Conservation (phyloP, 2,113 vertebrate genomes). For the Anseranas semipalmata region DNA sequence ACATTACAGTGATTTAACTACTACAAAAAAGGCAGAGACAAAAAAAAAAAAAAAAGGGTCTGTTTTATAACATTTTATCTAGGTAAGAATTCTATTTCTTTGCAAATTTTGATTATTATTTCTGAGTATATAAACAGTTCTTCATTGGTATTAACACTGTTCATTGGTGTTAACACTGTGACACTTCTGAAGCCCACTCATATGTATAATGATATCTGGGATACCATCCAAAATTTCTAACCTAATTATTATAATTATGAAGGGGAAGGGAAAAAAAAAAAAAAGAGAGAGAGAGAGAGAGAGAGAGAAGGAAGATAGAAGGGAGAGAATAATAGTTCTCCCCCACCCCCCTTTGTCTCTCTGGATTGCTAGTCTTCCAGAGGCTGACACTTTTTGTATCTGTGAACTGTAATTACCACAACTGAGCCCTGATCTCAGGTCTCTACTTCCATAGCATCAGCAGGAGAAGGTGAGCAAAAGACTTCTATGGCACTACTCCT, state of each 20-base stretch:
- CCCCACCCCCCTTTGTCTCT: neutral
- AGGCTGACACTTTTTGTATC: neutral
- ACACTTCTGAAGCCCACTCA: neutral
- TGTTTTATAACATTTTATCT: neutral
- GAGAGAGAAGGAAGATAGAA: neutral
- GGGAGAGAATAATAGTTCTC: neutral
- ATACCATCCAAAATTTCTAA: constrained; percentile 12
- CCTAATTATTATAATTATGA: constrained; percentile 20
- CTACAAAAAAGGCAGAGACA: neutral
- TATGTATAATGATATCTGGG: constrained; percentile 1
- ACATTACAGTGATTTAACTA: neutral
- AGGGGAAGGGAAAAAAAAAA: neutral
- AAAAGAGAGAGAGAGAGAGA: neutral
- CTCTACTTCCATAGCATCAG: neutral
- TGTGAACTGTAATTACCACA: neutral
- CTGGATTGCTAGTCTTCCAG: neutral
- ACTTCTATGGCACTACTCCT: neutral
- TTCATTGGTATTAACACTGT: neutral
- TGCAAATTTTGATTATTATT: neutral
- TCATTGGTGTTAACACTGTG: neutral
- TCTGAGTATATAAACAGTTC: neutral
- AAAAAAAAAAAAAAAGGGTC: neutral
- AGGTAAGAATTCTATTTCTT: neutral
- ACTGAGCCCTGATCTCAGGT: neutral
- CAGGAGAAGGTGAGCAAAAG: neutral